These are phyloP conservation scores for Mastacembelus armatus DNA, from an alignment of 2,797 vertebrate species.

Conservation along the genomic window DNA sequence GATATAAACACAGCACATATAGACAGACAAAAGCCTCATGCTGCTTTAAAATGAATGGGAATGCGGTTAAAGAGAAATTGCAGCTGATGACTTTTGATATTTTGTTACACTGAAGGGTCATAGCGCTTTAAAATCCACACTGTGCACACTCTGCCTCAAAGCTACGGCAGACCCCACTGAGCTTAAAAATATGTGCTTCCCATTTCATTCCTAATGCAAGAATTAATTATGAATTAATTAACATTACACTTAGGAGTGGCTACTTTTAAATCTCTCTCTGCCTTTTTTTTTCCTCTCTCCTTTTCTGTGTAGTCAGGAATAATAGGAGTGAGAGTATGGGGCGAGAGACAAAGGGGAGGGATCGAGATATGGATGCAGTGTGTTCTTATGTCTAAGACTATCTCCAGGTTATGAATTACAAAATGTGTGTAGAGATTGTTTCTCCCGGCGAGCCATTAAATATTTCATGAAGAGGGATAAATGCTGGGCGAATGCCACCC, in stretches of 20 bases:
- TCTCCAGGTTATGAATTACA: conserved; percentile 82
- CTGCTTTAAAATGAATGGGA: conserved; percentile 39
- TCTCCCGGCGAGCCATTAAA: conserved; percentile 82
- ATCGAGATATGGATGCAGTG: conserved; percentile 63
- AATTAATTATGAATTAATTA: conserved; percentile 84
- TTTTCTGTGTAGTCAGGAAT: conserved; percentile 65
- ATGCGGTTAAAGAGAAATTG: conserved; percentile 43
- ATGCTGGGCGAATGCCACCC: conserved; percentile 69
- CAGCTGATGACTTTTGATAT: conserved; percentile 58
- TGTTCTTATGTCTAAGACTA: conserved; percentile 65
- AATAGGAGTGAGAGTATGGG: conserved; percentile 20
- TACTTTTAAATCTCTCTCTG: conserved; percentile 57
- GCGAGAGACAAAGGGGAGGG: conserved; percentile 67
- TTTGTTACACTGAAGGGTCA: conserved; percentile 58
- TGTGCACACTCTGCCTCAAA: conserved; percentile 65
- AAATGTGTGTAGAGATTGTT: conserved; percentile 80
- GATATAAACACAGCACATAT: not conserved
- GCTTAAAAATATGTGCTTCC: conserved; percentile 70
- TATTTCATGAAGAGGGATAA: conserved; percentile 85
- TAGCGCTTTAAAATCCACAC: conserved; percentile 58
- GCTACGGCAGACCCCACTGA: conserved; percentile 69
- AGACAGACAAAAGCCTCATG: conserved; percentile 10
- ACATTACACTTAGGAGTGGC: conserved; percentile 70
- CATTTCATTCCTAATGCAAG: conserved; percentile 72
- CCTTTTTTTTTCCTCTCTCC: conserved; percentile 3